These are phyloP conservation scores for Schizopygopsis malacanthus DNA, from an alignment of 2,797 vertebrate genomes.

Conservation along the genomic window DNA sequence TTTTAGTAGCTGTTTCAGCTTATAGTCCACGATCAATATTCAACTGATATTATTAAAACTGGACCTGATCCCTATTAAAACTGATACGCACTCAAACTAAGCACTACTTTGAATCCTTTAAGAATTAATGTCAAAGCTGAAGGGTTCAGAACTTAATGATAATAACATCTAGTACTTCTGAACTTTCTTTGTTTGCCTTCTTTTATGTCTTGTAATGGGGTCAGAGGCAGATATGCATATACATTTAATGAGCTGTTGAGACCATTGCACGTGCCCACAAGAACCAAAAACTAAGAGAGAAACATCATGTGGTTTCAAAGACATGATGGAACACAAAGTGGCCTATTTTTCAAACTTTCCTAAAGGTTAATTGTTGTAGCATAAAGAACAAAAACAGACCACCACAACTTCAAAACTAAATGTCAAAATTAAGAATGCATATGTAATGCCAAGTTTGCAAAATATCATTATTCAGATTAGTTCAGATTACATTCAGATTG, in stretches of 20 bases:
- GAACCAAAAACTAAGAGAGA: background rate
- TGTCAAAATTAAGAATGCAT: background rate
- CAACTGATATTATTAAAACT: background rate
- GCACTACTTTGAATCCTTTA: background rate
- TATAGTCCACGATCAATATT: background rate
- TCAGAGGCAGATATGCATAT: background rate
- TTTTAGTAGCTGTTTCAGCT: background rate
- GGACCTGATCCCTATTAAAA: background rate
- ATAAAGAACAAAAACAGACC: background rate
- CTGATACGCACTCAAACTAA: background rate
- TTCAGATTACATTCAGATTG: no score
- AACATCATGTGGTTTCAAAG: background rate
- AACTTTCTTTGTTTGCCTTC: background rate
- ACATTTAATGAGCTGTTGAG: slow-evolving; percentile 1
- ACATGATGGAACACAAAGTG: background rate
- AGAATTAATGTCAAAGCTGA: background rate
- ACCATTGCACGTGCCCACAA: background rate
- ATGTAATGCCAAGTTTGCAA: background rate
- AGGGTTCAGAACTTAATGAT: background rate
- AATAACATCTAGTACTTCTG: background rate
- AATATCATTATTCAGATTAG: background rate
- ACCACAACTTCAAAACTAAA: background rate
- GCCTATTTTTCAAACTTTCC: background rate
- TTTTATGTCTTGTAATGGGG: slow-evolving; percentile 3
- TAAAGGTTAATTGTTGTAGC: background rate